Base-by-base conservation (phyloP, 2,888 invertebrate species). In the Parnassius smintheus region DNA sequence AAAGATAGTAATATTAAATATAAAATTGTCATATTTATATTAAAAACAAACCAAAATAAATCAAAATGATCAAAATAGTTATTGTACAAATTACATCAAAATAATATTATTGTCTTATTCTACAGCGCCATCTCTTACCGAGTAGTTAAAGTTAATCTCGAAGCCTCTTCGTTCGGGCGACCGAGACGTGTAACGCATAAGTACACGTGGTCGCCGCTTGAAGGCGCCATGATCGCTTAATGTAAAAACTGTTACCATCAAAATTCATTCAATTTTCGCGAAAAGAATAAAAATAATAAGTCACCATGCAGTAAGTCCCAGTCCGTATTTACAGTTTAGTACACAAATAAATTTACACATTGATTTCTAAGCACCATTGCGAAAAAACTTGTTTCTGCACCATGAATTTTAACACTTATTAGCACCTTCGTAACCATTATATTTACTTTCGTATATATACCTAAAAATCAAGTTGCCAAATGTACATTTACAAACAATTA, bases 161-260 rank as follows among this genome's bases (percentile, higher is more conserved):
- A 68, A 75, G 55, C 58, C 64, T 48, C 59, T 63, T 60, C 70
- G 73, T 53, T 81, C 83, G 42, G 83, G 77, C 69, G 84, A 74
- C 67, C 81, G 79, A 53, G 90, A 83, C 69, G 83, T 77, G 69
- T 83, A 90, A 66, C 85, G 89, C 70, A 92, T 74, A 71, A 92
- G 77, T 86, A 92, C 92, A 62, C 91, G 88, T 56, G 93, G 93
- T 82, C 88, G 88, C 87, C 91, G 91, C 90, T 90, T 90, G 89
- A 89, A 82, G 93, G 91, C 87, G 91, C 91, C 92, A 90, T 92
- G 85, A 50, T 93, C 93, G 81, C 91, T 92, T 75, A 94, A 86
- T 67, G 94, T 88, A 81, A 94, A 93, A 88, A 95, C 94, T 88
- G 94, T 94, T 91, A 95, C 94, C 94, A 94, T 94, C 78, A 81